A percentile compares a stretch with the other conserved stretches of the same genome.
Conservation (phyloP, 2,113 vertebrate species). For the Vidua macroura region DNA sequence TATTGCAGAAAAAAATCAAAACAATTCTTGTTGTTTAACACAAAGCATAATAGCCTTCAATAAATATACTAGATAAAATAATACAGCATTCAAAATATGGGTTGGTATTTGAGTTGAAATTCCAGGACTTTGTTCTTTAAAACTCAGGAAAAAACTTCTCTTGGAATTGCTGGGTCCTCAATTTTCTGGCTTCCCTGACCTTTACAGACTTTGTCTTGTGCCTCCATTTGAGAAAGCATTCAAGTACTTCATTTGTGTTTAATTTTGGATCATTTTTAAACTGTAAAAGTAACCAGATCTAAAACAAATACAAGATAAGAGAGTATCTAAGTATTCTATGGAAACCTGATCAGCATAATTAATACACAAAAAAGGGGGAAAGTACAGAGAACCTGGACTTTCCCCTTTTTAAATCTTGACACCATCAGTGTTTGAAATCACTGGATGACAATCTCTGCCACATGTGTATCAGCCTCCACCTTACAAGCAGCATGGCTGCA, state of each 20-base stretch:
- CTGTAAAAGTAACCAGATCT: neutral
- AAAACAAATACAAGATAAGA: neutral
- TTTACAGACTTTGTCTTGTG: neutral
- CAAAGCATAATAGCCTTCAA: neutral
- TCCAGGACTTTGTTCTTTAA: neutral
- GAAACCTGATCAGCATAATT: neutral
- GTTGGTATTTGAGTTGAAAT: neutral
- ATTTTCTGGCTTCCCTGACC: neutral
- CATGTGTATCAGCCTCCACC: neutral
- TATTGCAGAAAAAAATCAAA: neutral
- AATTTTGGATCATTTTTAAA: neutral
- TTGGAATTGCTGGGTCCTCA: neutral
- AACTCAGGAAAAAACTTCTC: neutral
- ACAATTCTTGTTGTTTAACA: neutral
- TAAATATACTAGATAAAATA: neutral
- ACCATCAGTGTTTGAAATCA: neutral
- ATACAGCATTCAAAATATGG: neutral
- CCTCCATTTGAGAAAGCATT: neutral
- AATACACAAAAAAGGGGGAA: neutral
- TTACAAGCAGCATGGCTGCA: accelerated
- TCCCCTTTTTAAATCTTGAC: neutral
- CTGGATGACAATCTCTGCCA: neutral
- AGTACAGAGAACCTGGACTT: neutral
- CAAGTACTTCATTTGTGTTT: neutral
- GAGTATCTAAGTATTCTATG: neutral